phyloP scores from a whole-genome alignment of 2,888 invertebrate genomes.

The Lasioglossum figueresi region DNA sequence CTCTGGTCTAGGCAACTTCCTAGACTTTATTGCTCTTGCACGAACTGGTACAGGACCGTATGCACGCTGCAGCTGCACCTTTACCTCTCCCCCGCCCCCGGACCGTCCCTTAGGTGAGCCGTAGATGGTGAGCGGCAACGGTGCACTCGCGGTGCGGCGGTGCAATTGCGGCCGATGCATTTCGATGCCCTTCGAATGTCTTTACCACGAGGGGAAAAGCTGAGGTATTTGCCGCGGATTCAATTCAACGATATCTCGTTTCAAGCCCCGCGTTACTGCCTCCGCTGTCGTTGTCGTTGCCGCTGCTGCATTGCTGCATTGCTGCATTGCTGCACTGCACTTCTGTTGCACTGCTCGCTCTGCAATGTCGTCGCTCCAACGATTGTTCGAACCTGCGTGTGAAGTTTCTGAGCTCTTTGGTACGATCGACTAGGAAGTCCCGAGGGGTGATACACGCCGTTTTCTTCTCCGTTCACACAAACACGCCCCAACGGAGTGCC shows the following conservation, averaged over 20 bases:
- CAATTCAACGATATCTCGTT: slow-evolving; percentile 60
- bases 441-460: neutral
- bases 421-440: slow-evolving; percentile 2
- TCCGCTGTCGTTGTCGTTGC: neutral
- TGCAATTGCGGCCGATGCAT: slow-evolving; percentile 60
- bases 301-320: neutral
- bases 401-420: slow-evolving; percentile 9
- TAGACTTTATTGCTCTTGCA: slow-evolving; percentile 66
- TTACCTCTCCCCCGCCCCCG: slow-evolving; percentile 26
- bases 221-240: slow-evolving; percentile 51
- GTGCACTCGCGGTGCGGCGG: slow-evolving; percentile 39
- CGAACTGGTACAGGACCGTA: slow-evolving; percentile 57
- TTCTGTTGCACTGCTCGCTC: neutral
- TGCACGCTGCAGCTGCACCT: slow-evolving; percentile 64
- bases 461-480: neutral
- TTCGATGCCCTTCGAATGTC: slow-evolving; percentile 59
- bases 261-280: slow-evolving; percentile 22
- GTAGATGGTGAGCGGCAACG: slow-evolving; percentile 30
- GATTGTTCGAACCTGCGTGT: neutral
- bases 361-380: neutral
- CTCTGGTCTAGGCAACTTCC: slow-evolving; percentile 63
- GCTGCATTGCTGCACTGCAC: neutral
- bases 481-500: neutral
- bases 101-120: neutral
- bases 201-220: slow-evolving; percentile 53